Base-by-base conservation (phyloP, 1,140 invertebrate species). In the Drosophila pseudoobscura region DNA sequence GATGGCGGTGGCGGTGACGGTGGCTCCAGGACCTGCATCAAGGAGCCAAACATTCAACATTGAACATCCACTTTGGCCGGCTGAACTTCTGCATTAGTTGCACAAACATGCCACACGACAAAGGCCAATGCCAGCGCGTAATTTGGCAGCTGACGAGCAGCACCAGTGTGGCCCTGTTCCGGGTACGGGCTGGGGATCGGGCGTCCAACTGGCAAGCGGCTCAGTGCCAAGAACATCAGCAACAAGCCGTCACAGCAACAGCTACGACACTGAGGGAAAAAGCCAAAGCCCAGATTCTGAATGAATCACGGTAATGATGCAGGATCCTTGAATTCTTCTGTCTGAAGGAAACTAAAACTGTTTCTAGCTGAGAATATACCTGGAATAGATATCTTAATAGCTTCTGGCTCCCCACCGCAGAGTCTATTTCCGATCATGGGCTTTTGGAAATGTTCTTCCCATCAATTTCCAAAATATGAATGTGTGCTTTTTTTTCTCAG, bases 191-290 rank as follows among this genome's bases (percentile, higher is more conserved):
- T 13, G 26, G 24, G 44, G 65, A 24, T 72, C 62, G 69, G 72
- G 79, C 1, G 24, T 39, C 35, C 11, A 4, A 72, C 64, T 77
- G 43, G 54, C 74, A 74, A 74, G 70, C 70, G 31, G 76, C 63
- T 85, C 76, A 80, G 22, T 76, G 72, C 61, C 80, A 61, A 49
- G 20, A 46, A 24, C 57, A 72, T 53, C 50, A 74, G 72, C 80
- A 85, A 80, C 80, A 75, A 74, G 68, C 78, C 39, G 35, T 61
- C 60, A 29, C 17, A 29, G 15, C 50, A 17, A 15, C n/a, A 58
- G 66, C 57, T 47, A 45, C 60, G 57, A 47, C 31, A 35, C 31
- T 35, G 31, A 35, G 31, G 31, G 9, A 9, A 31, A 31, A 8
- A 2, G 3, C 29, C 29, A 31, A 31, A 8, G 7, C 7, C 6